These are phyloP conservation scores for Nasonia oneida DNA, from an alignment of 2,888 invertebrate genomes.

Conservation along the genomic window DNA sequence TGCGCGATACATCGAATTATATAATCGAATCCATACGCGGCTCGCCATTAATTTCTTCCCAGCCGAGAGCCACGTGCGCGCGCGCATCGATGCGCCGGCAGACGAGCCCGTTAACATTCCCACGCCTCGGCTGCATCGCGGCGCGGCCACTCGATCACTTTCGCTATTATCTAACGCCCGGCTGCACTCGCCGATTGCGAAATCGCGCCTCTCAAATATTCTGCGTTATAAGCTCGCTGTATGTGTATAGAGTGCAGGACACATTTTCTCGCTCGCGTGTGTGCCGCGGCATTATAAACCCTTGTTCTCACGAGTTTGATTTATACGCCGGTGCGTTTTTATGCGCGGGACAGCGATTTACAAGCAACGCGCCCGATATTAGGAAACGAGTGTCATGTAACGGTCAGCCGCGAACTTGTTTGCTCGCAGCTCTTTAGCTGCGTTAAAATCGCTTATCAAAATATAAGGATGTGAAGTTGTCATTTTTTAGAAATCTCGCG, in stretches of 20 bases:
- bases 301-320: constrained; percentile 19
- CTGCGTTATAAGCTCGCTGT: neutral
- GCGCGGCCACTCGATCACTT: constrained; percentile 65
- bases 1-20: constrained; percentile 44
- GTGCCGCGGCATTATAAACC: neutral
- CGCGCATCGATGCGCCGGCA: neutral
- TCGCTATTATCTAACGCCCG: constrained; percentile 69
- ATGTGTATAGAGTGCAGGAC: neutral
- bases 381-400: neutral
- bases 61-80: neutral
- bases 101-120: constrained; percentile 28
- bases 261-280: neutral
- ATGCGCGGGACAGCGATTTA: neutral
- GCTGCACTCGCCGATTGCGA: neutral
- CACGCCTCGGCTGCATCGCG: constrained; percentile 11
- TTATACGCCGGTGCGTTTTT: neutral
- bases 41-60: constrained; percentile 14
- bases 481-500: neutral
- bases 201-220: neutral
- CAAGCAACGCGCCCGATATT: neutral
- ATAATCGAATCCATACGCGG: constrained; percentile 44
- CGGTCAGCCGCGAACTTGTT: neutral
- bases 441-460: neutral
- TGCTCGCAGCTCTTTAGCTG: neutral
- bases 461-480: neutral